Evolutionary conservation across 2,797 vertebrate genomes (phyloP), one percentile per base, ranked within the genome.

Genomic region (Arvicola amphibius): DNA sequence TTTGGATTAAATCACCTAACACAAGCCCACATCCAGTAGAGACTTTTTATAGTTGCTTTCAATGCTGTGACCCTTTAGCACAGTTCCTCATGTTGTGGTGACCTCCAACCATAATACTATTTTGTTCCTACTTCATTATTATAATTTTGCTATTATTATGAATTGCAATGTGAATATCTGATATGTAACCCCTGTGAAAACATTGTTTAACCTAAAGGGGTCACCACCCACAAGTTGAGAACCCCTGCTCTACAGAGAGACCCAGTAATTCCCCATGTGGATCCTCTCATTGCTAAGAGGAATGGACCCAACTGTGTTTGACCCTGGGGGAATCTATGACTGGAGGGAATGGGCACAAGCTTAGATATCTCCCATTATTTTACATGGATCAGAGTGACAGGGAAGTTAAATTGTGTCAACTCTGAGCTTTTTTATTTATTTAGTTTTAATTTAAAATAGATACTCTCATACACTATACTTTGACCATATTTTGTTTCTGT

Each of bases 221-320:
- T 34, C 8, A 19, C 29, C 10, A 34, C 10, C 40, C 59, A 21
- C 9, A 65, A 5, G 40, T 12, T 65, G 29, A 21, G 61, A 65
- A 34, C 27, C 0, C 0, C 29, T 46, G 17, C 10, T 21, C 59
- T 56, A 48, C 5, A 17, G 69, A 87, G 53, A n/a, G 2, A 12
- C 3, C 14, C 19, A 2, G 0, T 34, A 9, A 8, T 11, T 56
- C 37, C 23, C 34, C 8, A 0, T 5, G 4, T 25, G 25, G 2
- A 6, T 10, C 51, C 29, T 2, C 9, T 61, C 11, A 0, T 3
- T 40, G 43, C 16, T 34, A 27, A 9, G 23, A 91, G 17, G 37
- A 65, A 32, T 21, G 43, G 5, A n/a, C 3, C 32, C 25, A 40
- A 7, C 9, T 19, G 3, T 48, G 25, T 32, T 6, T 59, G 40